These are phyloP conservation scores for Aldabrachelys gigantea DNA, from an alignment of 2,113 vertebrate genomes.

Conservation along the genomic window DNA sequence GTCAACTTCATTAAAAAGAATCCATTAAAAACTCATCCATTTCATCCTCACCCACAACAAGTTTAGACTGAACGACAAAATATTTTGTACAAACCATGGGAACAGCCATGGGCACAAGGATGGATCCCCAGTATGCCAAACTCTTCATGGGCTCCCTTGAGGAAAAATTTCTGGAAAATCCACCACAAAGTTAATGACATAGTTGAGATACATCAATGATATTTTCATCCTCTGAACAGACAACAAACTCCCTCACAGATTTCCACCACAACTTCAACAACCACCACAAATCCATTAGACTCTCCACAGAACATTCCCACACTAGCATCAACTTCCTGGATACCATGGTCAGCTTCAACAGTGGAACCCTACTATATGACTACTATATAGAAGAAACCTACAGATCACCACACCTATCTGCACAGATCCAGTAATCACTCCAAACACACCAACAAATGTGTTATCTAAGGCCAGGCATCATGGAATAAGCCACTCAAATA, in stretches of 20 bases:
- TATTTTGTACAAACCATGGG: neutral
- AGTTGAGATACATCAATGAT: neutral
- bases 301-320: neutral
- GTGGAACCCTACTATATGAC: neutral
- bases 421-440: neutral
- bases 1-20: neutral
- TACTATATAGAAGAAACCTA: neutral
- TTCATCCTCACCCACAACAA: neutral
- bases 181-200: neutral
- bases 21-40: neutral
- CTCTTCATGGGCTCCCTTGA: neutral
- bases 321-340: neutral
- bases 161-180: neutral
- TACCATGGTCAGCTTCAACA: neutral
- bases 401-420: neutral
- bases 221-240: neutral
- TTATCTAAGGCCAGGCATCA: neutral
- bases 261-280: neutral
- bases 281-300: neutral
- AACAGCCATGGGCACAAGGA: neutral
- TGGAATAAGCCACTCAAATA: neutral
- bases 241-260: neutral
- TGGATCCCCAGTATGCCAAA: neutral
- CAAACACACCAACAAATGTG: neutral
- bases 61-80: neutral